Conservation (phyloP, 2,113 vertebrate species). For the Ardeotis arabs region DNA sequence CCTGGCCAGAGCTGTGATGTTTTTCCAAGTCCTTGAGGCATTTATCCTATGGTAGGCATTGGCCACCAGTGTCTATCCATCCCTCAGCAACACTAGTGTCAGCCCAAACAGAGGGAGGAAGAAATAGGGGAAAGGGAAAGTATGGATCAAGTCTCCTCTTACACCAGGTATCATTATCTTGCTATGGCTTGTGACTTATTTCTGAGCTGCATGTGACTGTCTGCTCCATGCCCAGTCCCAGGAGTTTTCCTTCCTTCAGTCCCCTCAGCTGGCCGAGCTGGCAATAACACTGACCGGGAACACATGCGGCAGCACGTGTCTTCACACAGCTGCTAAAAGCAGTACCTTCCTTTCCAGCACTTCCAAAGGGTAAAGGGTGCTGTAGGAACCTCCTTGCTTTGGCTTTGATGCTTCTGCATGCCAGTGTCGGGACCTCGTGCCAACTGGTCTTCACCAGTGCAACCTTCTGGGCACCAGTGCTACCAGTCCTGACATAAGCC, state of each 20-base stretch:
- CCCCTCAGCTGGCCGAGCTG: not conserved
- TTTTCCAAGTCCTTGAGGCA: not conserved
- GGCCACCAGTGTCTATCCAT: not conserved
- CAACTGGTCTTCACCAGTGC: rapidly evolving
- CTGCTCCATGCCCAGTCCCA: not conserved
- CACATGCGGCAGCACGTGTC: not conserved
- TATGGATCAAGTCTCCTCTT: conserved; percentile 1
- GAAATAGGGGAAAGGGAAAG: conserved; percentile 22
- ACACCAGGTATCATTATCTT: not conserved
- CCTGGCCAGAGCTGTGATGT: not conserved
- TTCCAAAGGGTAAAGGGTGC: not conserved
- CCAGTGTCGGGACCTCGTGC: not conserved
- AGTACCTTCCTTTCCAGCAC: not conserved
- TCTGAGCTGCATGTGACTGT: not conserved
- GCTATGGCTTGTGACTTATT: not conserved
- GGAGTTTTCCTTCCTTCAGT: not conserved
- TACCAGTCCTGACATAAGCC: not conserved
- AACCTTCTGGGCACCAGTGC: rapidly evolving
- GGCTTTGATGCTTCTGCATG: rapidly evolving
- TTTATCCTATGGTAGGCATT: not conserved
- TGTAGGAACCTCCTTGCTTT: not conserved
- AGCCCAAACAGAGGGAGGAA: not conserved
- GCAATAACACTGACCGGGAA: not conserved
- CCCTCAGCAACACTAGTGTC: not conserved
- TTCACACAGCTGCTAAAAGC: not conserved